These are phyloP conservation scores for Drosophila punjabiensis DNA, from an alignment of 1,140 invertebrate genomes.

Conservation along the genomic window DNA sequence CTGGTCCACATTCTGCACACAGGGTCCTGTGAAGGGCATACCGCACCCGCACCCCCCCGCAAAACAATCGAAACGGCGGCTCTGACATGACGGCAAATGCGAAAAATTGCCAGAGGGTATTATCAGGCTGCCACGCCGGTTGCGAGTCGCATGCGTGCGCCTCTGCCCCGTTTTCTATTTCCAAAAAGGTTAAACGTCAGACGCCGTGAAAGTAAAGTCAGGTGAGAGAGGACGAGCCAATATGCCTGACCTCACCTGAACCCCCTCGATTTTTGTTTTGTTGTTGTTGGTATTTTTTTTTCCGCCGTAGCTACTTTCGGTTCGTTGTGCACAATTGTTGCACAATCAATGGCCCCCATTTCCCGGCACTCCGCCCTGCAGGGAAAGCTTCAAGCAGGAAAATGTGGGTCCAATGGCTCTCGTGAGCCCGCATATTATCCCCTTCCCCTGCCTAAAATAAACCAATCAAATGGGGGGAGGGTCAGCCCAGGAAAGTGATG, in stretches of 20 bases:
- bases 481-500: conserved; percentile 22
- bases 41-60: not conserved
- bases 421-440: conserved; percentile 17
- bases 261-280: conserved; percentile 9
- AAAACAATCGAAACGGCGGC: conserved; percentile 62
- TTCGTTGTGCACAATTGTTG: conserved; percentile 67
- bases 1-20: not conserved
- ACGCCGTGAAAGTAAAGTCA: conserved; percentile 51
- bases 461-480: conserved; percentile 21
- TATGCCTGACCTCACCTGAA: conserved; percentile 34
- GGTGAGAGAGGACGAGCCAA: conserved; percentile 35
- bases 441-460: conserved; percentile 31
- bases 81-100: conserved; percentile 70
- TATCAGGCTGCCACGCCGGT: conserved; percentile 29
- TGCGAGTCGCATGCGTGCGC: not conserved
- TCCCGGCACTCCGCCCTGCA: not conserved
- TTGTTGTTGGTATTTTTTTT: conserved; percentile 1
- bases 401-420: conserved; percentile 22
- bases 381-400: conserved; percentile 4
- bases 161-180: conserved; percentile 7
- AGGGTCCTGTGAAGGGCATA: not conserved
- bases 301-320: conserved; percentile 22
- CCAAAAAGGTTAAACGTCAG: conserved; percentile 57
- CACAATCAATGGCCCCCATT: conserved; percentile 48
- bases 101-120: conserved; percentile 70